Conservation (phyloP, 2,888 invertebrate species). For the Macrosoma leucophasiata region DNA sequence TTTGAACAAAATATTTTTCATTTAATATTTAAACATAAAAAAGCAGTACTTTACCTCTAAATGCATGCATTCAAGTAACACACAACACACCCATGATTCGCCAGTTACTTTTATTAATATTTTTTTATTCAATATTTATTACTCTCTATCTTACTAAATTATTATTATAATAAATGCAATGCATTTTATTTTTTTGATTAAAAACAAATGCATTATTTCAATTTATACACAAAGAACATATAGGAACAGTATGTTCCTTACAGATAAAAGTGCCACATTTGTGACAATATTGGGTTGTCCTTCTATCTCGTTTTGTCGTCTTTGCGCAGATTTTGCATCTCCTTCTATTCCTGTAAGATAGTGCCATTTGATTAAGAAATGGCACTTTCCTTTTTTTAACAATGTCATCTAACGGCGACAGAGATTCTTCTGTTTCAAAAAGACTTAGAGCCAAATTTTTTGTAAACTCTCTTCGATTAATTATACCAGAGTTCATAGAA, state of each 20-base stretch:
- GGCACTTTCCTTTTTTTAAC: constrained; percentile 23
- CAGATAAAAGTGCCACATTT: constrained; percentile 56
- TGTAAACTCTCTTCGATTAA: constrained; percentile 52
- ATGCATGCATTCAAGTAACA: no score
- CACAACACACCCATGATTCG: no score
- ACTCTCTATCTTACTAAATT: no score
- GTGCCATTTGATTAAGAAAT: constrained; percentile 11
- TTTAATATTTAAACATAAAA: no score
- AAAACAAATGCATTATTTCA: no score
- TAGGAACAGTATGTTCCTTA: constrained; percentile 49
- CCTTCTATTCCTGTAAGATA: constrained; percentile 36
- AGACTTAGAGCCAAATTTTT: constrained; percentile 51
- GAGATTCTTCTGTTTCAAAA: constrained; percentile 33
- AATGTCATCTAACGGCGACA: constrained; percentile 20
- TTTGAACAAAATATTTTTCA: no score
- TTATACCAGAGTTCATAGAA: constrained; percentile 33
- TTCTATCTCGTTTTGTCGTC: constrained; percentile 48
- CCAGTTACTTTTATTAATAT: no score
- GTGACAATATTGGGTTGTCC: constrained; percentile 49
- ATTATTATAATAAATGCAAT: no score
- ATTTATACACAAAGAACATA: constrained; percentile 52
- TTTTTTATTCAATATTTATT: no score
- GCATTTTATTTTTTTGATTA: no score
- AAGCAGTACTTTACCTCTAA: no score
- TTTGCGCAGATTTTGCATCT: constrained; percentile 47